Evolutionary conservation across 1,140 invertebrate species (phyloP).

Genomic region (Euura lappo): DNA sequence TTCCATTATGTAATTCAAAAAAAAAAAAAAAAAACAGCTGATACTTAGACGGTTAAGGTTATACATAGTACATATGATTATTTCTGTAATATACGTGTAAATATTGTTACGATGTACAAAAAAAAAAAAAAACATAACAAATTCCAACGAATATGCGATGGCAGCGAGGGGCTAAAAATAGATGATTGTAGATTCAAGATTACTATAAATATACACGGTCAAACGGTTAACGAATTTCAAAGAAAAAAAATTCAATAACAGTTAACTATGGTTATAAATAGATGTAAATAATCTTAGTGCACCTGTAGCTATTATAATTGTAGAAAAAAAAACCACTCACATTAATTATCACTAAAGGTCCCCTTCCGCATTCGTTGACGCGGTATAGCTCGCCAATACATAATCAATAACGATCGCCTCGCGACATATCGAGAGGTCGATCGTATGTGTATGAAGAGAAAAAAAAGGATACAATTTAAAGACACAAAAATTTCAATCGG

Average conservation of each 20-base stretch:
- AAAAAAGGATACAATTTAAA: too few species aligned
- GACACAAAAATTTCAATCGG: too few species aligned
- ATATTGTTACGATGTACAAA: conserved; percentile 58
- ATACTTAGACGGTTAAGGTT: too few species aligned
- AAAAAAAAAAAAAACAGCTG: too few species aligned
- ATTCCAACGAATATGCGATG: conserved; percentile 26
- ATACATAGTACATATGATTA: background rate
- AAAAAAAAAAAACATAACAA: conserved; percentile 28
- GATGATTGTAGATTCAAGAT: conserved; percentile 45
- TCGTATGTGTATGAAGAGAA: too few species aligned
- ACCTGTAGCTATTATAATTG: conserved; percentile 31
- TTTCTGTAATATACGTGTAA: conserved; percentile 55
- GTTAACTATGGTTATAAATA: background rate
- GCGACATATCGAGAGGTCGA: too few species aligned
- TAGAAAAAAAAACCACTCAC: conserved; percentile 3
- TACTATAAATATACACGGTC: conserved; percentile 37
- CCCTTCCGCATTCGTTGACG: background rate
- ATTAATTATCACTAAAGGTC: too few species aligned
- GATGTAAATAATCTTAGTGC: conserved; percentile 47
- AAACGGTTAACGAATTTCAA: conserved; percentile 33
- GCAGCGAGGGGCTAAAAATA: conserved; percentile 34
- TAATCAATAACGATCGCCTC: too few species aligned
- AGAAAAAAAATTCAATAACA: conserved; percentile 19
- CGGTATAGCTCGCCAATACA: too few species aligned
- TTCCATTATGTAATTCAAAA: too few species aligned